A percentile compares a stretch with the other conserved stretches of the same genome.
These are phyloP conservation scores for Drosophila limbata DNA, from an alignment of 2,888 invertebrate genomes.

Conservation along the genomic window DNA sequence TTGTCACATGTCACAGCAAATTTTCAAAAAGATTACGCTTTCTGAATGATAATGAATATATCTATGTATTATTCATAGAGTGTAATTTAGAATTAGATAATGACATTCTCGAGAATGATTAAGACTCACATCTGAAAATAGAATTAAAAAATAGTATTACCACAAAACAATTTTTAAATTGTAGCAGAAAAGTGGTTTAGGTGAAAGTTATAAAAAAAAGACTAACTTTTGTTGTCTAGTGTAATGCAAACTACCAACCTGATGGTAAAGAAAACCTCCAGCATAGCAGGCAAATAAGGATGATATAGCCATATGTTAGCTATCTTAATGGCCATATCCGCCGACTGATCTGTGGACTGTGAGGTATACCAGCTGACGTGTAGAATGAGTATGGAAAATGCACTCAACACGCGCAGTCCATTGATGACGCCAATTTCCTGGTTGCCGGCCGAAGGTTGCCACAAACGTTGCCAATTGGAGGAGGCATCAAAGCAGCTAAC, in stretches of 20 bases:
- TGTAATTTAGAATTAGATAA: not conserved
- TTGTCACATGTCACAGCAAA: not conserved
- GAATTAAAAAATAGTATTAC: not conserved
- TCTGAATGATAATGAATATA: not conserved
- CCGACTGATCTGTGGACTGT: conserved; percentile 28
- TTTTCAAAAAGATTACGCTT: not conserved
- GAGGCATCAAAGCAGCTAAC: conserved; percentile 43
- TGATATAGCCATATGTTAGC: conserved; percentile 10
- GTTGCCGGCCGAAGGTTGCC: not conserved
- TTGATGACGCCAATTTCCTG: conserved; percentile 55
- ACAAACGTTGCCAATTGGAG: conserved; percentile 46
- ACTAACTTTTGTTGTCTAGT: too few relatives aligned
- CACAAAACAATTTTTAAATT: too few relatives aligned
- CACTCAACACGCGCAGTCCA: conserved; percentile 49
- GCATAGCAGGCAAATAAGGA: conserved; percentile 12
- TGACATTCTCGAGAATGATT: not conserved
- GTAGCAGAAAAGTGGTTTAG: too few relatives aligned
- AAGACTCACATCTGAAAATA: not conserved
- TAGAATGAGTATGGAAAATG: conserved; percentile 26
- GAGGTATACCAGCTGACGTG: conserved; percentile 46
- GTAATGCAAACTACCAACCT: conserved; percentile 32
- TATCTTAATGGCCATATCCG: not conserved
- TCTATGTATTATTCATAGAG: not conserved
- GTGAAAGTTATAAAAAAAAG: too few relatives aligned
- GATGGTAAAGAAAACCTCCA: conserved; percentile 56